Conservation (phyloP, 2,888 invertebrate species). For the Mechanitis mazaeus region DNA sequence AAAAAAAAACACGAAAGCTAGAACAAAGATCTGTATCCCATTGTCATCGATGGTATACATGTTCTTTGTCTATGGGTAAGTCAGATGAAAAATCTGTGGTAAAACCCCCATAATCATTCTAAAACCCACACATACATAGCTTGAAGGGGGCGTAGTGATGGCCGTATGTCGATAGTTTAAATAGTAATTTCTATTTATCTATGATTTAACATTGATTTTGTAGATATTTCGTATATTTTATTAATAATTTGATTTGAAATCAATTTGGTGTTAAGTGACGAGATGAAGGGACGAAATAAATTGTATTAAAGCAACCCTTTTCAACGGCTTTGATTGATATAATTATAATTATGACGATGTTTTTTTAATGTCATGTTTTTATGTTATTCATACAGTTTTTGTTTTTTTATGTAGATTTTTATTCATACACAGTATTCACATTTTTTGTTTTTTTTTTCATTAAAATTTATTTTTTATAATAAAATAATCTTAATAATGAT, state of each 20-base stretch:
- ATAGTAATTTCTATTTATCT: neutral
- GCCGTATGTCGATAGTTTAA: conserved; percentile 10
- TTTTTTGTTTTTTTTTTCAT: too few species aligned
- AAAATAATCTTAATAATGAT: too few species aligned
- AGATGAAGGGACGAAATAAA: conserved; percentile 16
- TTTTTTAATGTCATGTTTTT: conserved; percentile 2
- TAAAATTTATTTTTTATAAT: too few species aligned
- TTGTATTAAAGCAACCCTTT: conserved; percentile 27
- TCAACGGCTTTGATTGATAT: conserved; percentile 20
- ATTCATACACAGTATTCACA: too few species aligned
- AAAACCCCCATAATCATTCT: conserved; percentile 21
- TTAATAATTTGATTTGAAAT: conserved; percentile 7
- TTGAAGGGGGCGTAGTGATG: conserved; percentile 13
- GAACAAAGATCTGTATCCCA: conserved; percentile 2
- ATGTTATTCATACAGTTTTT: neutral
- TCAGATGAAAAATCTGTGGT: conserved; percentile 26
- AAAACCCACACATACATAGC: conserved; percentile 9
- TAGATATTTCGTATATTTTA: too few species aligned
- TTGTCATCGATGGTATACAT: conserved; percentile 3
- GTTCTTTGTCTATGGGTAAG: conserved; percentile 16
- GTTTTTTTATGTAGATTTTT: neutral
- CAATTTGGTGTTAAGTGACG: conserved; percentile 18
- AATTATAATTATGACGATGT: conserved; percentile 12
- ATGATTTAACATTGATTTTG: too few species aligned
- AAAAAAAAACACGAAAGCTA: conserved; percentile 15